These are phyloP conservation scores for Sinodicranocentrus sp. DNA, from an alignment of 2,888 invertebrate genomes.

Conservation along the genomic window DNA sequence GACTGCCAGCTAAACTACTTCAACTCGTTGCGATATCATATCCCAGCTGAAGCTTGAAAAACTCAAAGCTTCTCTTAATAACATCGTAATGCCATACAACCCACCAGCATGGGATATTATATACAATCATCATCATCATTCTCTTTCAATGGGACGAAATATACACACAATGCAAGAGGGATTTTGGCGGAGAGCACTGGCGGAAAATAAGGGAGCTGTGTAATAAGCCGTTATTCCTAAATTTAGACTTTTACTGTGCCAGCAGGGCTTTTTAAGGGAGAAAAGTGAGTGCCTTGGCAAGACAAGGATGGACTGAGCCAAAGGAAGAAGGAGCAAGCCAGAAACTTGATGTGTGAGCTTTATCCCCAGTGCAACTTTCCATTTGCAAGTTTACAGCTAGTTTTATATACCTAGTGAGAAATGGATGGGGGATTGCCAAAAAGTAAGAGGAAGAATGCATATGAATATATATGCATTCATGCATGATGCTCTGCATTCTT, in stretches of 20 bases:
- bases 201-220: constrained; percentile 24
- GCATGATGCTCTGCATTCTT: constrained; percentile 43
- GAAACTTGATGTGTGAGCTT: not conserved
- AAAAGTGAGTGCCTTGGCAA: constrained; percentile 41
- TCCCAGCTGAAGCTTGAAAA: not conserved
- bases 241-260: constrained; percentile 45
- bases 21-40: constrained; percentile 1
- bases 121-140: constrained; percentile 24
- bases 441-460: constrained; percentile 31
- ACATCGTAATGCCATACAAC: not conserved
- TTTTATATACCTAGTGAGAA: not conserved
- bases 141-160: constrained; percentile 35
- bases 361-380: not conserved
- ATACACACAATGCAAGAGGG: constrained; percentile 42
- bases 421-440: not conserved
- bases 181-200: constrained; percentile 46
- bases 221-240: constrained; percentile 61
- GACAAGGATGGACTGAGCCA: constrained; percentile 10
- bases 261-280: constrained; percentile 48
- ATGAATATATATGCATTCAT: constrained; percentile 55
- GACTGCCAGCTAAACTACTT: constrained; percentile 35
- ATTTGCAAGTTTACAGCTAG: not conserved
- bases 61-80: no score
- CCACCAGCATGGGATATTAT: not conserved
- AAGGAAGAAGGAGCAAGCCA: constrained; percentile 9